phyloP scores from a whole-genome alignment of 2,113 vertebrate species.

The Morphnarchus princeps region DNA sequence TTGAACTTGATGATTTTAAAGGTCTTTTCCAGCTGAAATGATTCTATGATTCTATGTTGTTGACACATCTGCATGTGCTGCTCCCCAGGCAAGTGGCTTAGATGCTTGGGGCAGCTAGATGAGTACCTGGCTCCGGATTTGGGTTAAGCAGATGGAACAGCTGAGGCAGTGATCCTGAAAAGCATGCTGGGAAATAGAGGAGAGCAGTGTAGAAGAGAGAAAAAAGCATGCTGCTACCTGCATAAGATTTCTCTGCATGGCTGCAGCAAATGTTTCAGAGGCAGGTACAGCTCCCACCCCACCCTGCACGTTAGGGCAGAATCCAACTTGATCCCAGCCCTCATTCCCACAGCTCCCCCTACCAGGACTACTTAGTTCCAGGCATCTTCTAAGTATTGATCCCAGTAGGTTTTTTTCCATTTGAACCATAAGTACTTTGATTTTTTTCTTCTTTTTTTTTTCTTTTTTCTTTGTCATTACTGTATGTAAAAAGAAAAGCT shows the following conservation, averaged over 20 bases:
- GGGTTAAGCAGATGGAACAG: neutral
- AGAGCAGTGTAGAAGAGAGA: neutral
- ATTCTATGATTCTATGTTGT: neutral
- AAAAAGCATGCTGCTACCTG: neutral
- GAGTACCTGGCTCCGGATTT: neutral
- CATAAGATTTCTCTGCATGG: neutral
- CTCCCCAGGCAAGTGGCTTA: neutral
- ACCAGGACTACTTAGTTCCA: neutral
- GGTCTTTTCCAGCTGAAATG: neutral
- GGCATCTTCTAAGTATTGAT: neutral
- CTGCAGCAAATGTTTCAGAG: neutral
- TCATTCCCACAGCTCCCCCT: neutral
- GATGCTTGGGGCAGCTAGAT: neutral
- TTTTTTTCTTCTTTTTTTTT: neutral
- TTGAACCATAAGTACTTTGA: neutral
- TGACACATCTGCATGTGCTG: neutral
- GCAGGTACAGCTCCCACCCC: neutral
- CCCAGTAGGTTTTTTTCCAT: neutral
- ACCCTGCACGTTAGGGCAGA: neutral
- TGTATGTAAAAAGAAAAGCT: neutral
- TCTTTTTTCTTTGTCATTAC: neutral
- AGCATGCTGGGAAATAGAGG: neutral
- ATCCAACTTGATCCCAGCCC: neutral
- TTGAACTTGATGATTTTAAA: neutral
- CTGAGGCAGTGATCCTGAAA: neutral